Percentiles rank a stretch among this genome's conserved stretches.
Conservation (phyloP, 2,888 invertebrate species). For the Drosophila koepferae region DNA sequence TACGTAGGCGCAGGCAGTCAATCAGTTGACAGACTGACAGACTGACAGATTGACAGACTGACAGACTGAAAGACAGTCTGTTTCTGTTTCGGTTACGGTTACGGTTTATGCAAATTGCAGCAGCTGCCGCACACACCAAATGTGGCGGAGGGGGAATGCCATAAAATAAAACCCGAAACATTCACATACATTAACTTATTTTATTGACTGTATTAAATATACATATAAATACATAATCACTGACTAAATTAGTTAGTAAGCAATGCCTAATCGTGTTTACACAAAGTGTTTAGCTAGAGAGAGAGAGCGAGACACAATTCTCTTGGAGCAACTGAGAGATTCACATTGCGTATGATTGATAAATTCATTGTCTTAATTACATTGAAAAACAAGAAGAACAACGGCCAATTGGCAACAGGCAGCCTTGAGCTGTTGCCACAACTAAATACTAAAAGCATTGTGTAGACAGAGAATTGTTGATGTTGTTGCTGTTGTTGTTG, state of each 20-base stretch:
- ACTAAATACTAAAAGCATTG: slow-evolving; percentile 49
- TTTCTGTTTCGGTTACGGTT: slow-evolving; percentile 15
- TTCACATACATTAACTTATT: slow-evolving; percentile 20
- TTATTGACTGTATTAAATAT: slow-evolving; percentile 1
- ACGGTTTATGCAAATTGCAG: slow-evolving; percentile 73
- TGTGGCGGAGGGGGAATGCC: slow-evolving; percentile 1
- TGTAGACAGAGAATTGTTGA: slow-evolving; percentile 14
- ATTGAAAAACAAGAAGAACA: slow-evolving; percentile 13
- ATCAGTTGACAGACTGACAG: slow-evolving; percentile 65
- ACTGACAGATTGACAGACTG: slow-evolving; percentile 32
- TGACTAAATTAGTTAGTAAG: slow-evolving; percentile 1
- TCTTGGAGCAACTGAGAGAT: slow-evolving; percentile 49
- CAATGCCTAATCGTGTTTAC: slow-evolving; percentile 24
- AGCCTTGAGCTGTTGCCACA: slow-evolving; percentile 54
- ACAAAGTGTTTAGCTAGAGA: neutral
- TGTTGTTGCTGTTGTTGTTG: neutral
- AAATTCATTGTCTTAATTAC: slow-evolving; percentile 68
- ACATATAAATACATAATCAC: slow-evolving; percentile 5
- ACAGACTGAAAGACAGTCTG: slow-evolving; percentile 50
- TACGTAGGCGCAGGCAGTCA: slow-evolving; percentile 71
- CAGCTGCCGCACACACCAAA: slow-evolving; percentile 40
- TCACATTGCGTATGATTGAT: slow-evolving; percentile 77
- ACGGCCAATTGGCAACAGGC: slow-evolving; percentile 36
- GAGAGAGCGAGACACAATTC: neutral
- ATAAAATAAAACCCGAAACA: slow-evolving; percentile 8